Percentiles rank a stretch among this genome's conserved stretches.
Evolutionary conservation across 2,113 vertebrate species (phyloP).

Genomic region (Callipepla squamata): DNA sequence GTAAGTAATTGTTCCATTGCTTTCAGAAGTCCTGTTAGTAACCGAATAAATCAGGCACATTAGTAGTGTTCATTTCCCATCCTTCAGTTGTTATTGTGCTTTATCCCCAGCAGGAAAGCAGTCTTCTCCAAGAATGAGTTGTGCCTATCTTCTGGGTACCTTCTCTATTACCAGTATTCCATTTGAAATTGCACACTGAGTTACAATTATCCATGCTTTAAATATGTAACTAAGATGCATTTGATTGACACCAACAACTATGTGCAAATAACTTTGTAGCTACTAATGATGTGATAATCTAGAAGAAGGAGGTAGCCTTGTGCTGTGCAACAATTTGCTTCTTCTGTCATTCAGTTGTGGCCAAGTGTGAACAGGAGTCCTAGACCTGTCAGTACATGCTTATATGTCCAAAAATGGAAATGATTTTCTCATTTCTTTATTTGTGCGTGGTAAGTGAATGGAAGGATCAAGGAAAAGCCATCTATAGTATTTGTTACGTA

Average conservation of each 20-base stretch:
- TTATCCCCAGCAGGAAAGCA: background rate
- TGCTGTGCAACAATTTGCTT: background rate
- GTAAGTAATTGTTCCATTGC: background rate
- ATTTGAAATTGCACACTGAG: background rate
- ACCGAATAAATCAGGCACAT: background rate
- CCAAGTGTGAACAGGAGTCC: background rate
- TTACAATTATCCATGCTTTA: background rate
- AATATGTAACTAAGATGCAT: background rate
- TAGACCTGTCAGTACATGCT: background rate
- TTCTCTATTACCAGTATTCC: background rate
- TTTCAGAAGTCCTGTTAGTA: background rate
- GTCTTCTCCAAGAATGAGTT: background rate
- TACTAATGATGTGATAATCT: background rate
- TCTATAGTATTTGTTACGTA: background rate
- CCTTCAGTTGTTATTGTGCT: background rate
- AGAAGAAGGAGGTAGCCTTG: background rate
- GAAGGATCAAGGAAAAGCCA: background rate
- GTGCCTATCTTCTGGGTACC: background rate
- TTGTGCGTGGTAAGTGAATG: background rate
- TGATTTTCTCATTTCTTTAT: background rate
- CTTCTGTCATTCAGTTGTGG: background rate
- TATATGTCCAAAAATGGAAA: background rate
- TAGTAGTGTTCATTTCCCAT: background rate
- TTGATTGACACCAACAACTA: background rate
- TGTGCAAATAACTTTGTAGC: background rate